Evolutionary conservation across 1,140 invertebrate species (phyloP).

Genomic region (Archivesica marissinica): DNA sequence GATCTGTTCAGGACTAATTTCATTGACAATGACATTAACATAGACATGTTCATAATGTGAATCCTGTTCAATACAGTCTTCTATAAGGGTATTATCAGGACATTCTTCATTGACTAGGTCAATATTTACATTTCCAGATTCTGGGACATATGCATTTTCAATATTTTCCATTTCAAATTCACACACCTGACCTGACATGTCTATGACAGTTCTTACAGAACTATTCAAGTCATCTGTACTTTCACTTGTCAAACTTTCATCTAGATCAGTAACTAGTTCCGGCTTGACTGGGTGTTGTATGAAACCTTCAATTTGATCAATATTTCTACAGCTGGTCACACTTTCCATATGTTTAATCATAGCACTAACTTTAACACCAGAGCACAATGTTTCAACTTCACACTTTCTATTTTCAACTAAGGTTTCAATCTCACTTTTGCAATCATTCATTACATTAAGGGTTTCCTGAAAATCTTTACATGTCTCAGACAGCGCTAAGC

Average conservation of each 20-base stretch:
- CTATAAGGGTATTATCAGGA: neutral
- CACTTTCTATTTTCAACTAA: constrained; percentile 12
- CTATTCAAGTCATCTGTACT: constrained; percentile 34
- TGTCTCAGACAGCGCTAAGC: neutral
- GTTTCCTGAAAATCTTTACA: neutral
- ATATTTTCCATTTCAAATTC: neutral
- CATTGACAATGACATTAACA: constrained; percentile 26
- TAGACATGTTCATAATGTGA: neutral
- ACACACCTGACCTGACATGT: neutral
- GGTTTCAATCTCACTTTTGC: neutral
- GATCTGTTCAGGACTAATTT: neutral
- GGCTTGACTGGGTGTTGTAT: neutral
- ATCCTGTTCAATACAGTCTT: neutral
- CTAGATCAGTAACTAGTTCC: neutral
- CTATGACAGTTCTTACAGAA: neutral
- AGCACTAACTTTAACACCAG: constrained; percentile 21
- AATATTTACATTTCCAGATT: neutral
- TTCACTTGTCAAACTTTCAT: constrained; percentile 18
- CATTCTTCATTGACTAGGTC: neutral
- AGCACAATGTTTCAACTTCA: neutral
- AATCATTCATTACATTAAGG: constrained; percentile 3
- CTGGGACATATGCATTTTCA: neutral
- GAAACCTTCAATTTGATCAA: neutral
- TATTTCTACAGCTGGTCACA: neutral
- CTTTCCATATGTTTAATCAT: constrained; percentile 11